phyloP scores from a whole-genome alignment of 2,113 vertebrate genomes.

The Pseudopipra pipra region DNA sequence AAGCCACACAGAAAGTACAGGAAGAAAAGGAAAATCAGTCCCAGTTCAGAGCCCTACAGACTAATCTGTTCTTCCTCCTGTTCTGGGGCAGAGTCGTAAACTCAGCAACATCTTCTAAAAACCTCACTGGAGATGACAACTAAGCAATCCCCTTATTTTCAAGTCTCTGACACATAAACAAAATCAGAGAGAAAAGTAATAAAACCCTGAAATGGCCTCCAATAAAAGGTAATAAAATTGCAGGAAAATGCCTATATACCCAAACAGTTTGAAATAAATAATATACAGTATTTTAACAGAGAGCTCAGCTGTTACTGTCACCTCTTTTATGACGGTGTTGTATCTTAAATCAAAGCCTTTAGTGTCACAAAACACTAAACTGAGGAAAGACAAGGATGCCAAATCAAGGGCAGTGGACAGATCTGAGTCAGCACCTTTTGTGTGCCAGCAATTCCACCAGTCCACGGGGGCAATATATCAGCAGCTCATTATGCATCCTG shows the following conservation, averaged over 20 bases:
- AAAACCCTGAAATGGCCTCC: slow-evolving; percentile 56
- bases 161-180: slow-evolving; percentile 60
- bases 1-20: not conserved
- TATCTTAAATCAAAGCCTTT: slow-evolving; percentile 57
- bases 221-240: slow-evolving; percentile 64
- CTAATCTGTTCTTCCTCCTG: not conserved
- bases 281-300: slow-evolving; percentile 48
- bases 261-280: slow-evolving; percentile 66
- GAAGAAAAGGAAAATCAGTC: not conserved
- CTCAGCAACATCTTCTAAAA: slow-evolving; percentile 21
- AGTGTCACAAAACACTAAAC: slow-evolving; percentile 34
- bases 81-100: not conserved
- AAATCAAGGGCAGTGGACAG: slow-evolving; percentile 56
- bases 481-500: slow-evolving; percentile 38
- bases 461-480: slow-evolving; percentile 10
- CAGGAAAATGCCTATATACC: slow-evolving; percentile 42
- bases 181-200: slow-evolving; percentile 59
- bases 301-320: slow-evolving; percentile 55
- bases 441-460: not conserved
- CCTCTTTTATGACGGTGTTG: slow-evolving; percentile 37
- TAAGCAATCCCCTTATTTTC: slow-evolving; percentile 55
- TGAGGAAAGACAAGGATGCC: slow-evolving; percentile 55
- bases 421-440: slow-evolving; percentile 64
- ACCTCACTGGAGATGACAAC: slow-evolving; percentile 35
- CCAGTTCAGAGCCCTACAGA: not conserved